Evolutionary conservation across 2,888 invertebrate species (phyloP), one percentile per base, ranked within the genome.

Genomic region (Dilophus febrilis): DNA sequence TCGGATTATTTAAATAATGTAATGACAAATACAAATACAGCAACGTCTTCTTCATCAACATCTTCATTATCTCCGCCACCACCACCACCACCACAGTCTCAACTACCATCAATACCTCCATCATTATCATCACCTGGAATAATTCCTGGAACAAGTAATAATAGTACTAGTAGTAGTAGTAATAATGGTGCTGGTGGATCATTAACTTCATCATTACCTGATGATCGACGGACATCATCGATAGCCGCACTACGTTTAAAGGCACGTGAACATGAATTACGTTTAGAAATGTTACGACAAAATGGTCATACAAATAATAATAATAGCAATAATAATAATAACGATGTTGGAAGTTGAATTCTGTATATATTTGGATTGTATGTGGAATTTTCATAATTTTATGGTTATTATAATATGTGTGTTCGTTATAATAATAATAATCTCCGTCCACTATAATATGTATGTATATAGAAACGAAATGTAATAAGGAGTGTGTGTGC

Each of bases 211-310:
- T 68, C 70, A 1, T 80, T 77, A 19, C 84, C 85, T 47, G 77
- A 84, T 41, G 86, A 87, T 58, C 67, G 86, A 47, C 66, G 87
- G 50, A 83, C 82, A 50, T 85, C 84, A 26, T 88, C 88, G 53
- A 90, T 90, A 50, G 88, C 87, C 1, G 81, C 85, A 0, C 64
- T 91, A 30, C 67, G 91, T 47, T 70, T 87, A 51, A 88, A 88
- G 49, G 91, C 91, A 1, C 70, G 90, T 38, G 90, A 91, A 57
- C 88, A 90, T 57, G 88, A 90, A 58, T 64, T 87, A 36, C 73
- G 85, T 55, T 65, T 87, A 50, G 87, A 86, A 59, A 76, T 85
- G 71, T 57, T 86, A 40, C 70, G 86, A 40, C 83, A 85, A 53
- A 75, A 39, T 26, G 39, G 39, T 2, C 39, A 39, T 18, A 32